Evolutionary conservation across 2,888 invertebrate species (phyloP), one percentile per base, ranked within the genome.

Genomic region (Cistogaster globosa): DNA sequence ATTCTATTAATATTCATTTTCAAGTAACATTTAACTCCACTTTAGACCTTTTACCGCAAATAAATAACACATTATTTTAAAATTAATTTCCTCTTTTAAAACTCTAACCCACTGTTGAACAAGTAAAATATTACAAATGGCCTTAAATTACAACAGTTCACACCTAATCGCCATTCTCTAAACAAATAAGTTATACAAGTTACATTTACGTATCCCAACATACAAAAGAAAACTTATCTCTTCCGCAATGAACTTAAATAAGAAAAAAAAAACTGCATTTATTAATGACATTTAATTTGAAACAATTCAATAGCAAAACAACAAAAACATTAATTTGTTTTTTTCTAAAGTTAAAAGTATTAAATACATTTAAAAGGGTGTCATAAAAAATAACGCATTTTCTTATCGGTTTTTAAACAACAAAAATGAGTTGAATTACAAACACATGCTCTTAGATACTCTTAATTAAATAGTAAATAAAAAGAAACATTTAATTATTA

Each of bases 401-500:
- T 84, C 84, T 84, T 84, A 84, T 81, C 80, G 72, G 65, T 76
- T 80, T 20, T 76, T 77, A 62, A 32, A 26, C 67, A 67, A 36
- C 45, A 12, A 42, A 58, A 77, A 26, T 22, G 38, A 65, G 48
- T 58, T 63, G 67, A 65, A 58, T 57, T 8, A 16, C 11, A 53
- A 42, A 63, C 26, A 55, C 45, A 60, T 1, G 38, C 55, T 22
- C 22, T 45, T 14, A 26, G 1, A 45, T 74, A 67, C 57, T 60
- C 36, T 22, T 12, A 11, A 3, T 53, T 18, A 18, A 36, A 1
- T 42, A 1, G 57, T 12, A 5, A 6, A 38, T 16, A 57, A 48
- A 36, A n/a, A 20, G 16, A 2, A 32, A 32, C n/a, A 53, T 8
- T 16, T 16, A 48, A 16, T 32, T n/a, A 32, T 22, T 48, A 58